Conservation (phyloP, 2,888 invertebrate species). For the Lysandra coridon region DNA sequence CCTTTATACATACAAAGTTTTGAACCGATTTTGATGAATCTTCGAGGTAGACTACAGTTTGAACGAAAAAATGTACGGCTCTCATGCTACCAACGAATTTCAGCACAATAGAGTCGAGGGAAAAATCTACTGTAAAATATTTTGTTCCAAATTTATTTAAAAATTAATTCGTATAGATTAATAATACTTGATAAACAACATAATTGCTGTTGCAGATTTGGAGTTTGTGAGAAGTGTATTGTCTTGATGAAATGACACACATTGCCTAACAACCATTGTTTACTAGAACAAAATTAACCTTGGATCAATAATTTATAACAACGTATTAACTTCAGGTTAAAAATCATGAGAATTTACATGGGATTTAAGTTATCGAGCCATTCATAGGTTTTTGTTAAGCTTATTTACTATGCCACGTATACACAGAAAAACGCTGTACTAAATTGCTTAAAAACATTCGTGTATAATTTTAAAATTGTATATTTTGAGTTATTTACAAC, state of each 20-base stretch:
- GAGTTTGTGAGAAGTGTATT: constrained; percentile 61
- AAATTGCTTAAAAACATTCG: too few species aligned
- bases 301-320: constrained; percentile 44
- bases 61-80: too few species aligned
- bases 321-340: constrained; percentile 28
- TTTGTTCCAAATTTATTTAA: background rate
- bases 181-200: constrained; percentile 15
- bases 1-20: too few species aligned
- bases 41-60: too few species aligned
- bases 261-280: constrained; percentile 64
- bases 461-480: too few species aligned
- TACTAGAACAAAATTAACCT: constrained; percentile 38
- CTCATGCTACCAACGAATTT: too few species aligned
- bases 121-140: background rate
- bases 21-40: too few species aligned
- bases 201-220: constrained; percentile 39
- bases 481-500: too few species aligned
- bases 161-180: constrained; percentile 1
- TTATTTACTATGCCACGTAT: too few species aligned
- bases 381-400: background rate
- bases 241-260: constrained; percentile 65
- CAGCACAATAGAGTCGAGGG: too few species aligned
- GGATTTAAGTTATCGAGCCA: background rate
- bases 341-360: constrained; percentile 25
- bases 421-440: too few species aligned